Percentiles rank a stretch among this genome's conserved stretches.
Conservation (phyloP, 2,888 invertebrate genomes). For the Orthonevra nobilis region DNA sequence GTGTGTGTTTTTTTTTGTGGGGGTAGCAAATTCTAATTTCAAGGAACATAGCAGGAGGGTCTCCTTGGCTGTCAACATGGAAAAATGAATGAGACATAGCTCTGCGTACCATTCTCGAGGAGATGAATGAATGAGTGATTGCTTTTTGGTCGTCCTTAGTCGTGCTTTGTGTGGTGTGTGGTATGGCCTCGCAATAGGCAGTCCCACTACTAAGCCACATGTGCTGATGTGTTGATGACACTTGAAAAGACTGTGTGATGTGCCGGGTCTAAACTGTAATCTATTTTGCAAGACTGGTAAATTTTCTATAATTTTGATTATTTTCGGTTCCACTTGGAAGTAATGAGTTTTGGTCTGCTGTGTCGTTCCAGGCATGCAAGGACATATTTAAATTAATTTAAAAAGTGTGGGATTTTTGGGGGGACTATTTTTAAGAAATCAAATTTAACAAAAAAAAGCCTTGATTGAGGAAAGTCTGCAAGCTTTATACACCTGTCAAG, state of each 20-base stretch:
- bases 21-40: conserved; percentile 46
- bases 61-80: conserved; percentile 54
- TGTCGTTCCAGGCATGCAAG: too few species aligned
- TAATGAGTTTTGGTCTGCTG: too few species aligned
- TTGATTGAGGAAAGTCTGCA: too few species aligned
- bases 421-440: too few species aligned
- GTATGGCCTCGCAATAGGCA: conserved; percentile 6
- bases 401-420: too few species aligned
- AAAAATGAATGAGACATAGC: conserved; percentile 60
- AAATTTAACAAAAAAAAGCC: too few species aligned
- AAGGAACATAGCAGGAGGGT: conserved; percentile 9
- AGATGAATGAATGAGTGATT: conserved; percentile 66
- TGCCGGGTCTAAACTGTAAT: conserved; percentile 13
- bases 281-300: too few species aligned
- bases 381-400: too few species aligned
- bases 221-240: conserved; percentile 61
- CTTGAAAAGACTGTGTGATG: conserved; percentile 36
- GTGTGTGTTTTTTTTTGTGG: not conserved
- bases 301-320: too few species aligned
- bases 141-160: conserved; percentile 56
- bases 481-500: too few species aligned
- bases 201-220: conserved; percentile 42
- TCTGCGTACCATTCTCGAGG: conserved; percentile 13
- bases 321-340: too few species aligned
- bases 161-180: conserved; percentile 3